These are phyloP conservation scores for Epistrophella euchroma DNA, from an alignment of 2,888 invertebrate species.

Conservation along the genomic window DNA sequence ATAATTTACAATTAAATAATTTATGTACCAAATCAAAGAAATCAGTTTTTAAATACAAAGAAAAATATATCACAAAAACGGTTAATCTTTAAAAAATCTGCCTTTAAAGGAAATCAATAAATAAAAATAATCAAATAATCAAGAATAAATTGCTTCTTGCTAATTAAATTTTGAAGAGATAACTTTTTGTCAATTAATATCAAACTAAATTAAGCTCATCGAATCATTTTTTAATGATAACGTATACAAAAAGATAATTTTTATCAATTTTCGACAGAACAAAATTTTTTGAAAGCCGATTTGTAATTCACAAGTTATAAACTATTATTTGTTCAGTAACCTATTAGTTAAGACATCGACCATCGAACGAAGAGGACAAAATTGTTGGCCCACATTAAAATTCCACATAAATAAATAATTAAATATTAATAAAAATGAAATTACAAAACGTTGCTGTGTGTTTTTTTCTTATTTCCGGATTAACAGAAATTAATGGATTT, in stretches of 20 bases:
- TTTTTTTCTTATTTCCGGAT: not conserved
- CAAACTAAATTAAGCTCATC: constrained; percentile 25
- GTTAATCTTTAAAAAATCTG: not conserved
- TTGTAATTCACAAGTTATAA: constrained; percentile 4
- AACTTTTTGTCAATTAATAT: not conserved
- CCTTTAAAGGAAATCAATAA: not conserved
- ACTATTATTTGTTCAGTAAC: constrained; percentile 6
- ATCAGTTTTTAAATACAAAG: not conserved
- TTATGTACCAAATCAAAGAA: not conserved
- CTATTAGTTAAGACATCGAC: constrained; percentile 18
- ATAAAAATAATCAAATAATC: not conserved
- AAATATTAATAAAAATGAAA: constrained; percentile 17
- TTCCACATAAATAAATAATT: not conserved
- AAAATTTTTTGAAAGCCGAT: not conserved
- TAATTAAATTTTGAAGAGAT: constrained; percentile 18
- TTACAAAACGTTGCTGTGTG: not conserved
- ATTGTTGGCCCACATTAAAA: not conserved
- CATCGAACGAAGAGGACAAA: constrained; percentile 4
- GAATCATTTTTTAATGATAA: not conserved
- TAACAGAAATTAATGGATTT: constrained; percentile 19
- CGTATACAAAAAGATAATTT: constrained; percentile 19
- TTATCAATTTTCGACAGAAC: constrained; percentile 32
- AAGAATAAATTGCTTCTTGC: constrained; percentile 16
- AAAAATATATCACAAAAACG: not conserved
- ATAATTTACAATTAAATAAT: not conserved